Evolutionary conservation across 2,113 vertebrate species (phyloP).

Genomic region (Oceanites oceanicus): DNA sequence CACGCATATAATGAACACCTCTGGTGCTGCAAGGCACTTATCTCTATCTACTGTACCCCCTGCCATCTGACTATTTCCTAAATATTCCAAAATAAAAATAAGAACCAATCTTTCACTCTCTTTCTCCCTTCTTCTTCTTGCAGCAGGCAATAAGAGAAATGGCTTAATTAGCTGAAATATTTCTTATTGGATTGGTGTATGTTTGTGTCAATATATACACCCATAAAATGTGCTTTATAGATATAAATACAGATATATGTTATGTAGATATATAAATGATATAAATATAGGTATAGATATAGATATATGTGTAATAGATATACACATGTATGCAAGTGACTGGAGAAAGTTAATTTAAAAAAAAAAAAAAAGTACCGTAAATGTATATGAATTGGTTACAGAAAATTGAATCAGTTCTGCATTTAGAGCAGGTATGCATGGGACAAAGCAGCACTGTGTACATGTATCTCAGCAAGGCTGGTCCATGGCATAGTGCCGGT

Average conservation of each 20-base stretch:
- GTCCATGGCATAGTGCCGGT: rapidly evolving
- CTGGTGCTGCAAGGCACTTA: background rate
- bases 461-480: background rate
- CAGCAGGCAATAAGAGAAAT: background rate
- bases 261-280: background rate
- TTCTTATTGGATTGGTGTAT: background rate
- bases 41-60: background rate
- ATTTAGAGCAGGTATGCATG: background rate
- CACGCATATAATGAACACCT: background rate
- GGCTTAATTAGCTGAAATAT: background rate
- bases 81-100: background rate
- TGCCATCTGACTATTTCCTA: background rate
- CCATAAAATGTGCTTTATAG: background rate
- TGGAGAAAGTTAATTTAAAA: background rate
- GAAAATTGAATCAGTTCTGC: background rate
- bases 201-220: background rate
- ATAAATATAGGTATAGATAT: background rate
- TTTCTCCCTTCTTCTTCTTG: background rate
- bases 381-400: background rate
- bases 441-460: background rate
- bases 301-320: background rate
- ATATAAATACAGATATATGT: background rate
- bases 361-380: background rate
- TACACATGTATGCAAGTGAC: background rate
- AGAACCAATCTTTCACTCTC: background rate